Evolutionary conservation across 1,140 invertebrate genomes (phyloP).

Genomic region (Drosophila hydei): DNA sequence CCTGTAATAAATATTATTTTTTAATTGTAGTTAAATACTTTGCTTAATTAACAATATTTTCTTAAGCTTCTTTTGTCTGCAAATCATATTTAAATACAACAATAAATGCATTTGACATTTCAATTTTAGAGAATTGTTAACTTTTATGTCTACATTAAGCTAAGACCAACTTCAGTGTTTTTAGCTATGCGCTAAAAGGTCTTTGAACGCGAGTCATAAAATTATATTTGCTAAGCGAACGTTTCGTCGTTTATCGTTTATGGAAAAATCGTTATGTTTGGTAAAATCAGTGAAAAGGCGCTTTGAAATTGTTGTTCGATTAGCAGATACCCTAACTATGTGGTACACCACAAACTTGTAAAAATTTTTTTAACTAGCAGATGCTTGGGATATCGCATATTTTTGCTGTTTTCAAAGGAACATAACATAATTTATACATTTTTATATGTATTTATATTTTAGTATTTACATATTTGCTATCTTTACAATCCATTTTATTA

Average conservation of each 20-base stretch:
- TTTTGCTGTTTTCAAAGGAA: no score
- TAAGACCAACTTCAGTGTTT: no score
- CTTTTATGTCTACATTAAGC: constrained; percentile 5
- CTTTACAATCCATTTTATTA: no score
- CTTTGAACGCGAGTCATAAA: constrained; percentile 1
- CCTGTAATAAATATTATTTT: no score
- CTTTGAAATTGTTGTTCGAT: neutral
- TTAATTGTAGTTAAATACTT: no score
- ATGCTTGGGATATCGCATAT: no score
- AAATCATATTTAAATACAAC: constrained; percentile 6
- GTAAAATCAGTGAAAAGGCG: neutral
- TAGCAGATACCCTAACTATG: neutral
- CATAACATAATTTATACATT: no score
- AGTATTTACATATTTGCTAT: no score
- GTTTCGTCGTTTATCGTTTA: neutral
- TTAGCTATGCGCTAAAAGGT: neutral
- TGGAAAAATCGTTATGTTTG: constrained; percentile 1
- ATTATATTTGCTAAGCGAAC: neutral
- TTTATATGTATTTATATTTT: no score
- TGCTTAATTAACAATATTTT: no score
- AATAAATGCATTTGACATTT: constrained; percentile 1
- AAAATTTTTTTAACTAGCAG: no score
- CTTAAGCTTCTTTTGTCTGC: no score
- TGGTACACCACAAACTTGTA: neutral
- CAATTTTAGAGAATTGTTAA: constrained; percentile 1